Evolutionary conservation across 2,797 vertebrate species (phyloP).

Genomic region (Simalia tracyae): DNA sequence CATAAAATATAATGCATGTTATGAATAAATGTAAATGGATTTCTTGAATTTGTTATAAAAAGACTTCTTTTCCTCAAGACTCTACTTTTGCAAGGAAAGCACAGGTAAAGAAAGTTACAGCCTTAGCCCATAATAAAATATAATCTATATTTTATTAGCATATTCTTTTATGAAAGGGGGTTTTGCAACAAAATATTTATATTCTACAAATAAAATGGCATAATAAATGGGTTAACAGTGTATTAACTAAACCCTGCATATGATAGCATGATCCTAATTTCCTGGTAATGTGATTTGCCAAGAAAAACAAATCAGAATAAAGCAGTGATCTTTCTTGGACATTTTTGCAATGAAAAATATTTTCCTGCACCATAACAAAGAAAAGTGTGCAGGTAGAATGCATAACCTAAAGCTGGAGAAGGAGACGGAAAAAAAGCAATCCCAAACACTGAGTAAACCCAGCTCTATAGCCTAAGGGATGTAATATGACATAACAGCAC

Average conservation of each 20-base stretch:
- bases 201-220: neutral
- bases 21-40: neutral
- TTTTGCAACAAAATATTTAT: neutral
- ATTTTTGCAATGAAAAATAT: slow-evolving; percentile 33
- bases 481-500: slow-evolving; percentile 41
- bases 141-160: neutral
- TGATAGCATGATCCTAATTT: slow-evolving; percentile 25
- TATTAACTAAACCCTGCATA: slow-evolving; percentile 24
- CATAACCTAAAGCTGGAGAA: slow-evolving; percentile 35
- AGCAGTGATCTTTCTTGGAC: neutral
- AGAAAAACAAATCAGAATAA: slow-evolving; percentile 29
- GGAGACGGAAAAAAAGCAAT: slow-evolving; percentile 38
- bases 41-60: neutral
- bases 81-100: neutral
- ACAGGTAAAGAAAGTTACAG: neutral
- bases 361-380: slow-evolving; percentile 34
- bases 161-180: neutral
- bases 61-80: neutral
- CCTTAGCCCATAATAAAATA: neutral
- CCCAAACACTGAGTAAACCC: slow-evolving; percentile 34
- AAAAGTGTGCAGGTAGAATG: slow-evolving; percentile 50
- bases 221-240: slow-evolving; percentile 9
- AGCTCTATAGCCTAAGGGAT: slow-evolving; percentile 50
- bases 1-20: neutral
- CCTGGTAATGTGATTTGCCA: slow-evolving; percentile 1